Percentiles rank a stretch among this genome's conserved stretches.
These are phyloP conservation scores for Lasiurus borealis DNA, from an alignment of 2,113 vertebrate genomes.

Conservation along the genomic window DNA sequence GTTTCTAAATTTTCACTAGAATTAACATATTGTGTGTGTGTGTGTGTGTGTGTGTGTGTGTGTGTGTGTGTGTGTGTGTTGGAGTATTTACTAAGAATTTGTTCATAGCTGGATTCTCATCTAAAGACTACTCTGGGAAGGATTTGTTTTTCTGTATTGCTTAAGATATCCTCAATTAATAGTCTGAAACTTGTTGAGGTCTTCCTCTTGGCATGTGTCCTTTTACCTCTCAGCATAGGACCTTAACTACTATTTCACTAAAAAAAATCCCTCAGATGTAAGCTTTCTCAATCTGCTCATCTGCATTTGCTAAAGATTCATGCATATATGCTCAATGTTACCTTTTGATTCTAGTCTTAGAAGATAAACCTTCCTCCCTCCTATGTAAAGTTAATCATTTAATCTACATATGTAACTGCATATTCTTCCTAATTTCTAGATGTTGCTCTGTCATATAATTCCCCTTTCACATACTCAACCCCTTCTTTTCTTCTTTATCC, in stretches of 20 bases:
- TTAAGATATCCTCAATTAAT: not conserved
- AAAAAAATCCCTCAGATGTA: not conserved
- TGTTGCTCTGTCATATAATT: not conserved
- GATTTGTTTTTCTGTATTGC: not conserved
- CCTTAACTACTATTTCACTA: not conserved
- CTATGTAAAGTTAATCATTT: not conserved
- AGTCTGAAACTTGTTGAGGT: not conserved
- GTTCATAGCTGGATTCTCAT: not conserved
- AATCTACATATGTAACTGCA: not conserved
- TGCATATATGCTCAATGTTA: not conserved
- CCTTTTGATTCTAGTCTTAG: not conserved
- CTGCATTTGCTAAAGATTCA: not conserved
- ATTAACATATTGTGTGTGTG: no score
- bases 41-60: no score
- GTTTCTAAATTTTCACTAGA: no score
- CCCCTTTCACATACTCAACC: not conserved
- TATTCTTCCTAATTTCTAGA: not conserved
- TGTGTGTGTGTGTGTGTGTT: no score
- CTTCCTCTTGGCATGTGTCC: not conserved
- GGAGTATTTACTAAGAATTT: not conserved
- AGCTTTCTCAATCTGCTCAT: not conserved
- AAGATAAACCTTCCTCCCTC: not conserved
- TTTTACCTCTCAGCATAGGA: not conserved
- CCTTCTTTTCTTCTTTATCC: not conserved
- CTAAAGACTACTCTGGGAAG: not conserved